Base-by-base conservation (phyloP, 2,113 vertebrate species). In the Syngnathus typhle region DNA sequence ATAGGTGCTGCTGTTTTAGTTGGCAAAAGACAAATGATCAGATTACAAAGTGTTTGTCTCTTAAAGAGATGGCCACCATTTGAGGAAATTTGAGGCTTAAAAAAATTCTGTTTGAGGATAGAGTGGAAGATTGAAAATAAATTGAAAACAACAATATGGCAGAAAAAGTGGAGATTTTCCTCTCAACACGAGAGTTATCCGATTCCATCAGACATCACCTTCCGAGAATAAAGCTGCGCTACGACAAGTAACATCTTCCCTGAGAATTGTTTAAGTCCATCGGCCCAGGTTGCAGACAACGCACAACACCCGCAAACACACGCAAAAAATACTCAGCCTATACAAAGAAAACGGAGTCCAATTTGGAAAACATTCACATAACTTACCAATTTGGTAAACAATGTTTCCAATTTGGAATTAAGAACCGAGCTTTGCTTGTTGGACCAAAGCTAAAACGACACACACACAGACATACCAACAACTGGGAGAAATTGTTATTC, bases 311-410 rank as follows among this genome's bases (percentile, higher is more conserved):
- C 23, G 18, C 19, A 36, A 74, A 62, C 27, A 32, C 27, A 73
- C 71, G 72, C 84, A 15, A 56, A 80, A 77, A 70, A 68, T 58
- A 63, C 55, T 46, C 58, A 71, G 37, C 88, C 78, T 80, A 72
- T 81, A 86, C 73, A 81, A 80, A 90, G 92, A 80, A 56, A 65
- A 58, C 60, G 39, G 65, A 86, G 91, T 93, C 92, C 91, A 92
- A 93, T 92, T 92, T 91, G 93, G 93, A 94, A 93, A 94, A 92
- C 90, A 91, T 88, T 80, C 85, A 80, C 51, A 44, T 87, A 88
- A 92, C 91, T 95, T 98, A 96, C 96, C 97, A 96, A 98, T 98
- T 95, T 98, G 96, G 96, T 96, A 97, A 96, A 95, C 80, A 90
- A 93, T 90, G 92, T 93, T 99, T 98, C 97, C 97, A 98, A 95